Evolutionary conservation across 1,140 invertebrate genomes (phyloP).

Genomic region (Procambarus virginalis): DNA sequence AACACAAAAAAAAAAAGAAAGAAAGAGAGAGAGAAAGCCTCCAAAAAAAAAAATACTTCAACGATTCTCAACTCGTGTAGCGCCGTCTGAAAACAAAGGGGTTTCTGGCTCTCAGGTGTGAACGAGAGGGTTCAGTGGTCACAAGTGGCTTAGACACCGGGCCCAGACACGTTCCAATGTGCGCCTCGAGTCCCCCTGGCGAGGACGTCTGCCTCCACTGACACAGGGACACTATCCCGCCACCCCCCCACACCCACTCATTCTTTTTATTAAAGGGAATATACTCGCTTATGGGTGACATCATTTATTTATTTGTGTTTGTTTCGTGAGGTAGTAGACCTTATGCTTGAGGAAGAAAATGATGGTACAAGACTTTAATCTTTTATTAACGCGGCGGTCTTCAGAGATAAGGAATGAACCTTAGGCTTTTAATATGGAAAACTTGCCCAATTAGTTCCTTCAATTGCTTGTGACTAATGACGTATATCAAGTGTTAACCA

Average conservation of each 20-base stretch:
- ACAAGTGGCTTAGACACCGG: not conserved
- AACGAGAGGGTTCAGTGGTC: slow-evolving; percentile 29
- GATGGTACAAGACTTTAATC: no score
- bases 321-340: no score
- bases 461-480: no score
- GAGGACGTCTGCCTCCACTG: no score
- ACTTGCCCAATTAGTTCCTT: no score
- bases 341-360: no score
- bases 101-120: slow-evolving; percentile 26
- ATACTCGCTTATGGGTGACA: not conserved
- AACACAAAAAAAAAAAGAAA: not conserved
- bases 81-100: slow-evolving; percentile 9
- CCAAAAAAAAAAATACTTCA: not conserved
- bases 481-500: no score
- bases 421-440: no score
- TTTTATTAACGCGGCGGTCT: no score
- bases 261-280: not conserved
- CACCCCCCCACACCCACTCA: not conserved
- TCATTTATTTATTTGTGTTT: no score
- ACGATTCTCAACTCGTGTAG: not conserved
- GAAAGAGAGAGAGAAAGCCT: not conserved
- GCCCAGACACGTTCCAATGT: slow-evolving; percentile 32
- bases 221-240: no score
- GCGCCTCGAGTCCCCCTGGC: not conserved
- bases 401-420: no score